phyloP scores from a whole-genome alignment of 2,113 vertebrate genomes.

The Microtus montanus region DNA sequence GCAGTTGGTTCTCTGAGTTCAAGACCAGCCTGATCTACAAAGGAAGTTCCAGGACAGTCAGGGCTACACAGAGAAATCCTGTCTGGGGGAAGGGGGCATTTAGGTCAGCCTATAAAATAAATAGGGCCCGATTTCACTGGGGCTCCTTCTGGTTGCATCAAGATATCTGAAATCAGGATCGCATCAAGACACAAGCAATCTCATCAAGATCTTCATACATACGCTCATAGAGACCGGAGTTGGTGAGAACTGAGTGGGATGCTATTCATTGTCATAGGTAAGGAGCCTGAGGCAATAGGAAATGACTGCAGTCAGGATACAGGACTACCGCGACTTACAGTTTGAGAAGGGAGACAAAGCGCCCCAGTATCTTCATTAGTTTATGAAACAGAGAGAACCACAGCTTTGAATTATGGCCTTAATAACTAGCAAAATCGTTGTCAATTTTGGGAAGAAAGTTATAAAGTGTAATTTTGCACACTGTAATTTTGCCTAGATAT shows the following conservation, averaged over 20 bases:
- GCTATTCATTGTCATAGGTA: not conserved
- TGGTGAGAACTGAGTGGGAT: not conserved
- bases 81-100: not conserved
- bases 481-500: not conserved
- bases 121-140: not conserved
- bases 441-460: not conserved
- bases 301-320: not conserved
- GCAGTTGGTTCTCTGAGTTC: not conserved
- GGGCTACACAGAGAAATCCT: not conserved
- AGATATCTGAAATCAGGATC: not conserved
- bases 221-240: not conserved
- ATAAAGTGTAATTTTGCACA: not conserved
- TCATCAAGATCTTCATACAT: not conserved
- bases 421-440: not conserved
- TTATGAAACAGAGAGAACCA: slow-evolving; percentile 3
- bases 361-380: not conserved
- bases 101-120: not conserved
- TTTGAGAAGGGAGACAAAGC: not conserved
- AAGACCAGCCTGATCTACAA: not conserved
- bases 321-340: not conserved
- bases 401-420: slow-evolving; percentile 11
- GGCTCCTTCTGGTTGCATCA: not conserved
- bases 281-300: not conserved
- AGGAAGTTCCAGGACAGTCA: not conserved
- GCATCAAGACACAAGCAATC: not conserved